Evolutionary conservation across 1,140 invertebrate genomes (phyloP), one percentile per base, ranked within the genome.

Genomic region (Hylaeus volcanicus): DNA sequence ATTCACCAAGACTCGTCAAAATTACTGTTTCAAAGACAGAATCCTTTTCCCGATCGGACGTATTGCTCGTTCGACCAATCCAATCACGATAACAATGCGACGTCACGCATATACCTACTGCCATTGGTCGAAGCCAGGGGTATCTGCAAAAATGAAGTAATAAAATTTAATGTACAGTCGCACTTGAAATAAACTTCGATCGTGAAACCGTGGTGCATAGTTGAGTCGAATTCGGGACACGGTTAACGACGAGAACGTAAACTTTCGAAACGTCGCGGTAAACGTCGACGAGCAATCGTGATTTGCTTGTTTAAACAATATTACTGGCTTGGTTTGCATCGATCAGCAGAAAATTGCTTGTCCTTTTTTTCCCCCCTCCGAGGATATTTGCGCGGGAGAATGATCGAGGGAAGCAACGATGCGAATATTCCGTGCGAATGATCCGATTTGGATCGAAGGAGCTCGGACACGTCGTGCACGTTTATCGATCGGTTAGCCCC

Each of bases 21-120:
- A 80, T 75, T 80, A 12, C 71, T 74, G 55, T 80, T 80, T 80
- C 65, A 80, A 80, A 80, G 69, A n/a, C 64, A 75, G 64, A 74
- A 80, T 80, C 72, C 65, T 80, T 80, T 80, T 75, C 12, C 72
- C 64, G 14, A 61, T 68, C 51, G 48, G 2, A 80, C 45, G 60
- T 81, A 65, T 41, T 77, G 12, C 53, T 55, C 41, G 55, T 58
- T 71, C 14, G 26, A 37, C 79, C 79, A 81, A 81, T 76, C 79
- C 65, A 65, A 48, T 4, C 5, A 64, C 74, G 79, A 64, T 77
- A 68, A 70, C 41, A 77, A 74, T 64, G 55, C 12, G 55, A 81
- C 79, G 79, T 81, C 79, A 77, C 66, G 15, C 4, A 5, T 45
- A 1, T 65, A 64, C 11, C 2, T 1, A 8, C 45, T 39, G 41